Evolutionary conservation across 2,888 invertebrate genomes (phyloP), one percentile per base, ranked within the genome.

Genomic region (Leptinotarsa rubiginosa): DNA sequence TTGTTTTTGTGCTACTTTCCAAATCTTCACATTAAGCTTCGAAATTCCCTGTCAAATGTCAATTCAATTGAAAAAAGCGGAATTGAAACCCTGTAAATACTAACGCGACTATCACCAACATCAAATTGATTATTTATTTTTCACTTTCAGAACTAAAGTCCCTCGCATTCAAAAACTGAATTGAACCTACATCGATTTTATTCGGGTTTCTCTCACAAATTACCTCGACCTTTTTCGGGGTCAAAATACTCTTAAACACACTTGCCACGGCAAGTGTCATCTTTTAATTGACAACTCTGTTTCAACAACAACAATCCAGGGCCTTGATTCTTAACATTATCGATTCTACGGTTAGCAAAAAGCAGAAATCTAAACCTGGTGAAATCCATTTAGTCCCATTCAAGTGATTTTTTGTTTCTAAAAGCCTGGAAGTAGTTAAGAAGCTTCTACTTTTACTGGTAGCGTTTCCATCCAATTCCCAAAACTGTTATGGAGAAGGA

Each of bases 291-390:
- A 69, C 69, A 56, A 56, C 54, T 59, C 56, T 56, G 10, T 56
- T 59, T 20, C 69, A 59, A 54, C 20, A 18, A 41, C n/a, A 47
- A 54, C 69, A 59, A 69, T 56, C 20, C 69, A 47, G 47, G 56
- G 47, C 69, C 54, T 68, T 67, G 72, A 65, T 72, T 70, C 70
- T 64, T 71, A 74, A 70, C 74, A 73, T 52, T 80, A 77, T 83
- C 81, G 81, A 83, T 81, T 83, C 82, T 84, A 83, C 79, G 78
- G 80, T 78, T 81, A 83, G 83, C 84, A 78, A 83, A 83, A 84
- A 84, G 84, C 83, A 78, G 82, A 83, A 82, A 83, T 83, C 83
- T 83, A 84, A 82, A 83, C 78, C 82, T 72, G 59, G 73, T 69
- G 73, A 69, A 75, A 68, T 73, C 72, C 76, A 72, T 74, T 77